Conservation (phyloP, 2,113 vertebrate genomes). For the Dascyllus trimaculatus region DNA sequence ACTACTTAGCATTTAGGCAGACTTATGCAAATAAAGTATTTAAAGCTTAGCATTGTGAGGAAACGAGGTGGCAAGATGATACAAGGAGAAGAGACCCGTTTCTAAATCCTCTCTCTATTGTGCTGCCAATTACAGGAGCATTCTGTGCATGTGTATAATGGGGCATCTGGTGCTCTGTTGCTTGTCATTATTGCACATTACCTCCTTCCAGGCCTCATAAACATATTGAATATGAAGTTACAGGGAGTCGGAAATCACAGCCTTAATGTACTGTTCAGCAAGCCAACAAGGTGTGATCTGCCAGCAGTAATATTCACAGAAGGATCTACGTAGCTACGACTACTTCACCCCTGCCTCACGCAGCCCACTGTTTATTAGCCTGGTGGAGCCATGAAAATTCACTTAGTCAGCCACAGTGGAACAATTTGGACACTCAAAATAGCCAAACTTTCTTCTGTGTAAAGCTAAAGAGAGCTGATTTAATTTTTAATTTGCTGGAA, state of each 20-base stretch:
- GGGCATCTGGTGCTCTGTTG: conserved; percentile 16
- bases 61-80: conserved; percentile 10
- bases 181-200: neutral
- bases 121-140: neutral
- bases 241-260: neutral
- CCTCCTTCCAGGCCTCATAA: conserved; percentile 5
- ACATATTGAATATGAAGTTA: neutral
- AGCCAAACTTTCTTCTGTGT: neutral
- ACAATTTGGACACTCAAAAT: neutral
- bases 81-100: neutral
- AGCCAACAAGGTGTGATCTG: neutral
- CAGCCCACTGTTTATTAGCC: neutral
- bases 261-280: neutral
- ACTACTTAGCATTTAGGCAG: neutral
- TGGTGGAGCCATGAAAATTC: conserved; percentile 8
- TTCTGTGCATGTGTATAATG: neutral
- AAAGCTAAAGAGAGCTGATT: neutral
- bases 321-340: neutral
- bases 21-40: conserved; percentile 33
- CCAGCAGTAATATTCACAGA: conserved; percentile 5
- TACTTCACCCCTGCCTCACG: neutral
- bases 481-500: too few species aligned
- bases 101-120: conserved; percentile 10
- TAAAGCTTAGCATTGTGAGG: conserved; percentile 2
- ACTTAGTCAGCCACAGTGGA: neutral